phyloP scores from a whole-genome alignment of 30 jellyfish, hydroid and myxozoan genomes.

The Aurelia coerulea region DNA sequence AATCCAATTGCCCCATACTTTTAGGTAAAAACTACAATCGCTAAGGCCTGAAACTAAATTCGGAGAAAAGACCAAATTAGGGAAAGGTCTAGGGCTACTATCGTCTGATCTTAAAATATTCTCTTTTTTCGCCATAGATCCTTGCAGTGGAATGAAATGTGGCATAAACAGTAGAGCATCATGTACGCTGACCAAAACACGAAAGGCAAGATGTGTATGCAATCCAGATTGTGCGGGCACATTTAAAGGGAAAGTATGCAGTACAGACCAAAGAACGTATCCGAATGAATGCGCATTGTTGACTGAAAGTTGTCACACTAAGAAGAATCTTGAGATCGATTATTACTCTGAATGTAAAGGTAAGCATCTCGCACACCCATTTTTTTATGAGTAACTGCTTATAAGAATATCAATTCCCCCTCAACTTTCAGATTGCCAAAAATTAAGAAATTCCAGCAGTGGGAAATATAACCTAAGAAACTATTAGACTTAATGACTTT shows the following conservation, averaged over 20 bases:
- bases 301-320: constrained; percentile 42
- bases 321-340: constrained; percentile 52
- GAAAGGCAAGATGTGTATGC: constrained; percentile 72
- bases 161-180: constrained; percentile 33
- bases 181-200: constrained; percentile 34
- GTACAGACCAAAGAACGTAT: constrained; percentile 72
- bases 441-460: too few species aligned
- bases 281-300: constrained; percentile 65
- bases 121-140: constrained; percentile 13
- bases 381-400: too few species aligned
- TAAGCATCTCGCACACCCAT: not conserved
- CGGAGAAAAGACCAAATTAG: too few species aligned
- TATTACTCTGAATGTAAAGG: constrained; percentile 67
- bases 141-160: constrained; percentile 64
- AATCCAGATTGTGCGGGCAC: constrained; percentile 58
- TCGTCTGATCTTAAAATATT: too few species aligned
- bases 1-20: too few species aligned
- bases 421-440: too few species aligned
- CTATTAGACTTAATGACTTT: too few species aligned
- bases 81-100: too few species aligned
- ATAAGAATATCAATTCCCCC: too few species aligned
- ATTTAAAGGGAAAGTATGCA: constrained; percentile 55
- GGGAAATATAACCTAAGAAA: too few species aligned
- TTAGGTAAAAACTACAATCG: too few species aligned
- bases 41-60: too few species aligned